Evolutionary conservation across 2,113 vertebrate species (phyloP).

Genomic region (Microtus montanus): DNA sequence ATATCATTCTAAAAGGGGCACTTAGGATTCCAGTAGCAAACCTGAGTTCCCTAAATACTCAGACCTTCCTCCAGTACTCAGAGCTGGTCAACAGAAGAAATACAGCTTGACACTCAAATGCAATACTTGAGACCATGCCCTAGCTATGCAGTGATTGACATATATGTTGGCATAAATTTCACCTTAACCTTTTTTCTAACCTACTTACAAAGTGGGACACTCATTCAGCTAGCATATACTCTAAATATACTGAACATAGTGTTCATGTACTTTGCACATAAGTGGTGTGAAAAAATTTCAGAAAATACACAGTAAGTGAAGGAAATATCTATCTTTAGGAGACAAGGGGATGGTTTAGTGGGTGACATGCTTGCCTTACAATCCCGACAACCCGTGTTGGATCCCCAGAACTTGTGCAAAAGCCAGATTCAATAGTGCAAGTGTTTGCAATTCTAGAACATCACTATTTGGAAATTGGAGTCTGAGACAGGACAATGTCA

Average conservation of each 20-base stretch:
- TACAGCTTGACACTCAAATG: background rate
- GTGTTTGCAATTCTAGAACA: no score
- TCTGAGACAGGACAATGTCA: no score
- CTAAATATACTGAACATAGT: constrained; percentile 13
- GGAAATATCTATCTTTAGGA: background rate
- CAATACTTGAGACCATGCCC: background rate
- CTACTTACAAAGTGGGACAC: background rate
- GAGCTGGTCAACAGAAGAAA: background rate
- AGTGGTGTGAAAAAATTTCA: background rate
- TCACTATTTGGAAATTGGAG: background rate
- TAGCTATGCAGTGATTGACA: background rate
- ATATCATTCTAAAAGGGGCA: background rate
- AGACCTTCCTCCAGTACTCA: background rate
- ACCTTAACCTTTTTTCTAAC: background rate
- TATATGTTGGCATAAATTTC: background rate
- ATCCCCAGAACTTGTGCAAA: background rate
- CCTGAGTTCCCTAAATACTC: background rate
- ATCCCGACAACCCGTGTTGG: background rate
- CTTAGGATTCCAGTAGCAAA: background rate
- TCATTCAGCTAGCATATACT: background rate
- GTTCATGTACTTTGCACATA: constrained; percentile 4
- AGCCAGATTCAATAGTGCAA: background rate
- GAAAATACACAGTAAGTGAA: constrained; percentile 16
- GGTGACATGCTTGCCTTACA: background rate
- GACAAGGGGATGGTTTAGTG: background rate